These are phyloP conservation scores for Dicyrtomina minuta DNA, from an alignment of 2,888 invertebrate genomes.

Conservation along the genomic window DNA sequence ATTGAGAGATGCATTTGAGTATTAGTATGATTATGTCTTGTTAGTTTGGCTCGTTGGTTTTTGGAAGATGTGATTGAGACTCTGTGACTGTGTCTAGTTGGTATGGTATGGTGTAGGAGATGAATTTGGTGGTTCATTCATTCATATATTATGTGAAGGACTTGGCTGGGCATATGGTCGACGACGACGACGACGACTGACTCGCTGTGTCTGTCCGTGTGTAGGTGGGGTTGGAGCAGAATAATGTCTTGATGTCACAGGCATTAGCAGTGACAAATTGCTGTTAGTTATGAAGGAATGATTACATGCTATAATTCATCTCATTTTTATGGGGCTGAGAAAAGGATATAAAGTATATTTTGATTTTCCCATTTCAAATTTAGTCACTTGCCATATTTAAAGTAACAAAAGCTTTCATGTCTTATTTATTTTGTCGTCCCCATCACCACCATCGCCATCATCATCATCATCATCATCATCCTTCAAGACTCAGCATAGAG, in stretches of 20 bases:
- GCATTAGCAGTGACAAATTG: slow-evolving; percentile 19
- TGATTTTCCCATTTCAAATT: no score
- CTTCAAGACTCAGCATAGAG: no score
- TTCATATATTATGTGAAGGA: no score
- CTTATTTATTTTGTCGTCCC: no score
- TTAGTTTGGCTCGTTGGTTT: no score
- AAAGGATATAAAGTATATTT: no score
- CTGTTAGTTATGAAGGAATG: slow-evolving; percentile 6
- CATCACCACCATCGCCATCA: no score
- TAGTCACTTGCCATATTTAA: no score
- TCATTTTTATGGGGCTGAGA: slow-evolving; percentile 1
- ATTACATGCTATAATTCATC: slow-evolving; percentile 8
- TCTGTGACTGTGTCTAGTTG: not conserved
- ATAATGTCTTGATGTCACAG: slow-evolving; percentile 16
- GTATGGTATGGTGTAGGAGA: slow-evolving; percentile 18
- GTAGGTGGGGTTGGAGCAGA: slow-evolving; percentile 7
- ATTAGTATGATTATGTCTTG: not conserved
- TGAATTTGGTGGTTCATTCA: slow-evolving; percentile 24
- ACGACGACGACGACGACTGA: no score
- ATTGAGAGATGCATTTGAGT: not conserved
- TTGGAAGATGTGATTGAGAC: no score
- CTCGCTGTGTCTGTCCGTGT: not conserved
- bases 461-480: no score
- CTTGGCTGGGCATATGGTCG: not conserved
- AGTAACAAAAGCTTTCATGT: no score